phyloP scores from a whole-genome alignment of 2,113 vertebrate species.

The Pygoscelis adeliae region DNA sequence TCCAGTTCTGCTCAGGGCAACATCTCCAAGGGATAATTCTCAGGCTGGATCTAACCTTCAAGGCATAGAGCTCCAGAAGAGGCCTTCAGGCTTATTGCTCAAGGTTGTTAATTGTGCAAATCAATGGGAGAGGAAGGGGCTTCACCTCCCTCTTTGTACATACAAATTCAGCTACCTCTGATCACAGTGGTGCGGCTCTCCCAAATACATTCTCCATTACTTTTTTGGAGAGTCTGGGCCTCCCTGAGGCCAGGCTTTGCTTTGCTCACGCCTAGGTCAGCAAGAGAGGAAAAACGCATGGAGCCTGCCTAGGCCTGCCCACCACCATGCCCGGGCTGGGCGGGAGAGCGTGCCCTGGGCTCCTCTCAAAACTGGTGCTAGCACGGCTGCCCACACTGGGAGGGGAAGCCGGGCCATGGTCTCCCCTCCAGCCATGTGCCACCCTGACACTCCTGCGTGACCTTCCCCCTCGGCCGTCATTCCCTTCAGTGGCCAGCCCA shows the following conservation, averaged over 20 bases:
- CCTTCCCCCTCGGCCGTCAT: slow-evolving; percentile 80
- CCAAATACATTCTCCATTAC: neutral
- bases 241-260: neutral
- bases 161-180: neutral
- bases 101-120: neutral
- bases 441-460: slow-evolving; percentile 52
- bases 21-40: neutral
- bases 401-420: neutral
- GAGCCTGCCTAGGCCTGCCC: neutral
- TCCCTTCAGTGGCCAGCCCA: slow-evolving; percentile 81
- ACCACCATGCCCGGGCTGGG: neutral
- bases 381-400: neutral
- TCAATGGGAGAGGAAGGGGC: neutral
- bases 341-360: rapidly evolving
- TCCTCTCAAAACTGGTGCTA: neutral
- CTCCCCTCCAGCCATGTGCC: neutral
- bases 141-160: neutral
- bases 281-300: neutral
- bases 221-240: neutral
- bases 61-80: neutral
- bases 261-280: neutral
- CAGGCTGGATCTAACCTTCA: neutral
- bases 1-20: neutral
- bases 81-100: neutral
- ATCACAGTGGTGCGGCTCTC: neutral